A percentile compares a stretch with the other conserved stretches of the same genome.
phyloP scores from a whole-genome alignment of 2,888 invertebrate species.

The Acanthacorydalis orientalis region DNA sequence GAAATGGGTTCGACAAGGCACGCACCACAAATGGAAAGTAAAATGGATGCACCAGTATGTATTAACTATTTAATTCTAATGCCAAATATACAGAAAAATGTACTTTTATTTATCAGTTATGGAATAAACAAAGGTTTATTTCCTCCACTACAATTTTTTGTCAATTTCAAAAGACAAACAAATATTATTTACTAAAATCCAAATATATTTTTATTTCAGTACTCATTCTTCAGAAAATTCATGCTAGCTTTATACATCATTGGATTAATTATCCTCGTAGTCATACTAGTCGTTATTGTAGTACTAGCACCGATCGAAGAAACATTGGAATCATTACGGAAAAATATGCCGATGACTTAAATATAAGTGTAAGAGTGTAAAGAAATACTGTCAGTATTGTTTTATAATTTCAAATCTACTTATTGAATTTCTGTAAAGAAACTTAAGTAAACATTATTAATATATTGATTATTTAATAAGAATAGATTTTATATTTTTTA shows the following conservation, averaged over 20 bases:
- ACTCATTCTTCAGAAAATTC: conserved; percentile 56
- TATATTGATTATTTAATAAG: not conserved
- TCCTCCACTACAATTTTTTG: not conserved
- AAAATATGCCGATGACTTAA: not conserved
- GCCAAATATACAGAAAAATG: no score
- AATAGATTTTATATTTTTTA: not conserved
- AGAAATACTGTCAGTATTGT: not conserved
- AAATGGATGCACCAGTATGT: conserved; percentile 63
- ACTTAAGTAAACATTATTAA: no score
- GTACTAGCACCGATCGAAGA: conserved; percentile 59
- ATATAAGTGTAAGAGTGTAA: not conserved
- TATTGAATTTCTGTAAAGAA: no score
- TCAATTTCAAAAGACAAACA: not conserved
- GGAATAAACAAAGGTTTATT: not conserved
- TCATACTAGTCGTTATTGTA: conserved; percentile 56
- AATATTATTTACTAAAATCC: not conserved
- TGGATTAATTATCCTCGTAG: conserved; percentile 47
- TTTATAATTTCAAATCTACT: no score
- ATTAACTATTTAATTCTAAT: not conserved
- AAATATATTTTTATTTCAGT: conserved; percentile 37
- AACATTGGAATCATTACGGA: conserved; percentile 26
- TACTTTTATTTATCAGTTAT: no score
- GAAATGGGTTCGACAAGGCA: conserved; percentile 49
- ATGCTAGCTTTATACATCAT: conserved; percentile 64
- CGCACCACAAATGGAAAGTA: conserved; percentile 49